phyloP scores from a whole-genome alignment of 1,140 invertebrate genomes.

The Hermetia illucens region DNA sequence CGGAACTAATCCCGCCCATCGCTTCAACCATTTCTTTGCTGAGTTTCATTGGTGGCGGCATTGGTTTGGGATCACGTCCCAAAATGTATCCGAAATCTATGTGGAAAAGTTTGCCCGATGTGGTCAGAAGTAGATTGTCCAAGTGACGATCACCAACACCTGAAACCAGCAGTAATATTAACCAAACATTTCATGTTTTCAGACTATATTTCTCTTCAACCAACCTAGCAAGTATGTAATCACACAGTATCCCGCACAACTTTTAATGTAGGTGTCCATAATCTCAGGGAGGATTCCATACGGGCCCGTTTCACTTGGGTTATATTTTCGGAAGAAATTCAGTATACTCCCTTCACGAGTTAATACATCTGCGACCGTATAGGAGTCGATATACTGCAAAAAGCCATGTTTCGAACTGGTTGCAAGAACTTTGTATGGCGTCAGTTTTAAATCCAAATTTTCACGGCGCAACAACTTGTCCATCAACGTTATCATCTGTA shows the following conservation, averaged over 20 bases:
- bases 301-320: constrained; percentile 72
- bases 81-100: constrained; percentile 99
- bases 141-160: constrained; percentile 97
- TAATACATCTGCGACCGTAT: constrained; percentile 82
- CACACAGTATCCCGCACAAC: constrained; percentile 97
- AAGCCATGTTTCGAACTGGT: constrained; percentile 94
- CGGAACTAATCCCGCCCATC: constrained; percentile 89
- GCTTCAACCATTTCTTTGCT: constrained; percentile 99
- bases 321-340: constrained; percentile 80
- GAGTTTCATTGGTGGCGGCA: constrained; percentile 97
- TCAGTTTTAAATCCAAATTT: constrained; percentile 90
- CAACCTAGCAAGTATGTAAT: constrained; percentile 85
- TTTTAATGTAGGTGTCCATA: constrained; percentile 96
- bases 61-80: constrained; percentile 93
- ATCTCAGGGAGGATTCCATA: constrained; percentile 87
- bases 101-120: constrained; percentile 86
- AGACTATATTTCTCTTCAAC: constrained; percentile 3
- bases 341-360: constrained; percentile 75
- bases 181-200: too few relatives aligned
- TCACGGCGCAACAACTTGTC: constrained; percentile 86
- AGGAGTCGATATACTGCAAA: constrained; percentile 93
- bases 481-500: constrained; percentile 97
- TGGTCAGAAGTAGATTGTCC: constrained; percentile 89
- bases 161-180: constrained; percentile 11
- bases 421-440: constrained; percentile 84